These are phyloP conservation scores for Contarinia nasturtii DNA, from an alignment of 1,140 invertebrate genomes.

Conservation along the genomic window DNA sequence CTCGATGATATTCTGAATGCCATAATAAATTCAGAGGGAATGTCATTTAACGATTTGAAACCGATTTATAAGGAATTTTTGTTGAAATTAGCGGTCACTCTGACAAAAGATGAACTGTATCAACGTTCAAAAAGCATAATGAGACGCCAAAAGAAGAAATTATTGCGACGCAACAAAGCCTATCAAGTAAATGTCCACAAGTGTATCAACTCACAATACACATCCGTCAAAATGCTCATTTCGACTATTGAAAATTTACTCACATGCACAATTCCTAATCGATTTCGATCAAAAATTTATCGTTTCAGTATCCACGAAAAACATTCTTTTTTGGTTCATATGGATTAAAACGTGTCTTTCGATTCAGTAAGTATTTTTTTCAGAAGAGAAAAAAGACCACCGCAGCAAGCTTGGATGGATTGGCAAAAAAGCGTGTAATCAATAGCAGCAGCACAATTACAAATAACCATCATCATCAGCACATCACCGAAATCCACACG, in stretches of 20 bases:
- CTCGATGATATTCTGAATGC: constrained; percentile 73
- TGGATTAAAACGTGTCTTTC: constrained; percentile 27
- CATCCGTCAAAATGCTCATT: neutral
- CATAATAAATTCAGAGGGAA: constrained; percentile 74
- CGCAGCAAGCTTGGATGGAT: constrained; percentile 13
- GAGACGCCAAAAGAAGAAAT: constrained; percentile 55
- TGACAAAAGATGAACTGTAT: constrained; percentile 78
- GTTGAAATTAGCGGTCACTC: constrained; percentile 62
- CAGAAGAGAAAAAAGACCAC: constrained; percentile 6
- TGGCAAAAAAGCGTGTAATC: constrained; percentile 5
- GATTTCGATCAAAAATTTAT: neutral
- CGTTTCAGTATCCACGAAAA: constrained; percentile 26
- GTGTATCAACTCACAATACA: neutral
- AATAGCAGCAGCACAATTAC: constrained; percentile 4
- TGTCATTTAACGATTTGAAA: constrained; percentile 81
- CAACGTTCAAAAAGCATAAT: constrained; percentile 75
- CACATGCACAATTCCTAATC: constrained; percentile 1
- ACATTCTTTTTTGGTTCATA: constrained; percentile 31
- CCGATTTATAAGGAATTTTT: constrained; percentile 80
- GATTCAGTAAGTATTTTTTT: constrained; percentile 15
- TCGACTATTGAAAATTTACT: constrained; percentile 6
- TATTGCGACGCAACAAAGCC: constrained; percentile 26
- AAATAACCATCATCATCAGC: constrained; percentile 2
- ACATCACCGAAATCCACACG: neutral
- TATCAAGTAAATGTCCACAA: constrained; percentile 9